A percentile compares a stretch with the other conserved stretches of the same genome.
phyloP scores from a whole-genome alignment of 2,113 vertebrate genomes.

The Numenius arquata region DNA sequence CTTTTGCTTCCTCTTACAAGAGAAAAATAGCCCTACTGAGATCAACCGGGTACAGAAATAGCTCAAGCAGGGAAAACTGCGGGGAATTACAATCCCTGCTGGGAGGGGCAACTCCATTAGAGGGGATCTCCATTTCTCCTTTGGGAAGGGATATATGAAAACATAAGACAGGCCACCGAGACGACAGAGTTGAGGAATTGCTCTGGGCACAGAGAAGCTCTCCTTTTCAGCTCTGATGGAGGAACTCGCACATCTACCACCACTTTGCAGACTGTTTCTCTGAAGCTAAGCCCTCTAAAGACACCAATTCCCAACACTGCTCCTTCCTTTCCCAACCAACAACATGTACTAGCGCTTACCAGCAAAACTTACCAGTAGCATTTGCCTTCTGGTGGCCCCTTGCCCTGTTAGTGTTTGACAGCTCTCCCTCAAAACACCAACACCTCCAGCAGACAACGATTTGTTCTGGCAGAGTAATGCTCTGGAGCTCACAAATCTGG shows the following conservation, averaged over 20 bases:
- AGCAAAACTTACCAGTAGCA: not conserved
- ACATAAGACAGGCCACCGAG: not conserved
- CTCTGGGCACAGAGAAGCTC: not conserved
- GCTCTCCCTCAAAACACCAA: not conserved
- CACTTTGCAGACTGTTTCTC: not conserved
- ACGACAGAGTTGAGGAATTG: not conserved
- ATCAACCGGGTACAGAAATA: not conserved
- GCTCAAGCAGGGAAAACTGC: not conserved
- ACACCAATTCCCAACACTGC: not conserved
- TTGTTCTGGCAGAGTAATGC: not conserved
- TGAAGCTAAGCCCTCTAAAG: not conserved
- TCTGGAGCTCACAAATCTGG: not conserved
- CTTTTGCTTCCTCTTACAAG: not conserved
- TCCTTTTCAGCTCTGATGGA: accelerated
- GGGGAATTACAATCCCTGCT: not conserved
- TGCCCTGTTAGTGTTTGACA: not conserved
- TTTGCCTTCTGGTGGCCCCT: not conserved
- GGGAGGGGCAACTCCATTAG: not conserved
- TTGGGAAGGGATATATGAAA: not conserved
- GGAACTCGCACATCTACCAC: not conserved
- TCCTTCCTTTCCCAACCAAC: not conserved
- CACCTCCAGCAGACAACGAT: not conserved
- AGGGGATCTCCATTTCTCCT: not conserved
- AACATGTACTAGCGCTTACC: not conserved
- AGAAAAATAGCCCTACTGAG: not conserved